A percentile compares a stretch with the other conserved stretches of the same genome.
phyloP scores from a whole-genome alignment of 1,140 invertebrate genomes.

The Sycobia sp. region DNA sequence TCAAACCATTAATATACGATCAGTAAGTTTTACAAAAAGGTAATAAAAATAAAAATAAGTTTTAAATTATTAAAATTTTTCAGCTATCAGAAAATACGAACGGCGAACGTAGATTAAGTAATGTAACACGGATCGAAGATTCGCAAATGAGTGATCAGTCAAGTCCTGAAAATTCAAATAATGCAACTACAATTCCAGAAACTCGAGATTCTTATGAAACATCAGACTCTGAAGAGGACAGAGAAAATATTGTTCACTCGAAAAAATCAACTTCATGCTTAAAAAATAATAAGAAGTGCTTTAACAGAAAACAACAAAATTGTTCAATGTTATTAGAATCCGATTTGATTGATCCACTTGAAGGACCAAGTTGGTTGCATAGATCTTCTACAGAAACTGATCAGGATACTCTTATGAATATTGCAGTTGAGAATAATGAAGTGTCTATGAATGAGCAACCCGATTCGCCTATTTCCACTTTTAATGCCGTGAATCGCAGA shows the following conservation, averaged over 20 bases:
- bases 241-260: slow-evolving; percentile 7
- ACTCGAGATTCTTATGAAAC: slow-evolving; percentile 13
- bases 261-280: neutral
- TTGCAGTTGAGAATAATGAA: neutral
- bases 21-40: slow-evolving; percentile 29
- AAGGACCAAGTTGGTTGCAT: slow-evolving; percentile 57
- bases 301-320: neutral
- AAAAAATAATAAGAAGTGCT: too few relatives aligned
- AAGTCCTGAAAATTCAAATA: neutral
- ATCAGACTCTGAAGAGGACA: neutral
- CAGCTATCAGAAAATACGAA: slow-evolving; percentile 6
- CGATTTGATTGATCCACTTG: slow-evolving; percentile 49
- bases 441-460: neutral
- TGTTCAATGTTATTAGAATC: neutral
- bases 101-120: slow-evolving; percentile 9
- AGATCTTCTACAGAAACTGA: slow-evolving; percentile 3
- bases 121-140: slow-evolving; percentile 8
- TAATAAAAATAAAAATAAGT: neutral
- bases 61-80: neutral
- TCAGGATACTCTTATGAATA: neutral
- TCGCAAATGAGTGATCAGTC: slow-evolving; percentile 13
- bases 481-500: neutral
- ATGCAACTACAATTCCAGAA: slow-evolving; percentile 13
- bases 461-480: neutral
- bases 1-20: slow-evolving; percentile 49